Percentiles rank a stretch among this genome's conserved stretches.
phyloP scores from a whole-genome alignment of 1,140 invertebrate species.

The Bacillus rossius region DNA sequence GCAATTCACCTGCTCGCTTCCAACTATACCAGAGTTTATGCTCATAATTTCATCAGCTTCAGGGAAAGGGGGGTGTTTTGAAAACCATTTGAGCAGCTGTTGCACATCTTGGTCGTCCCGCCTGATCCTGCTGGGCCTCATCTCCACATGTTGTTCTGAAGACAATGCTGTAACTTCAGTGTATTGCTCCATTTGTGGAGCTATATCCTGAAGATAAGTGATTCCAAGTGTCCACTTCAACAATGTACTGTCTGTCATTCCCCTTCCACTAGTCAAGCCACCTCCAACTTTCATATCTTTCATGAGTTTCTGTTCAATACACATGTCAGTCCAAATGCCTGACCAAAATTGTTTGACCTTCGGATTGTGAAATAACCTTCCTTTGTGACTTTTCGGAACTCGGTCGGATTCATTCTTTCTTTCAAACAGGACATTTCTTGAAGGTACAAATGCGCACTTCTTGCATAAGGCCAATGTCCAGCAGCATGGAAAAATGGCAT shows the following conservation, averaged over 20 bases:
- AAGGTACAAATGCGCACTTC: slow-evolving; percentile 41
- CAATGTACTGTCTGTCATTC: slow-evolving; percentile 24
- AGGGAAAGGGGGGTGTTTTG: too few species aligned
- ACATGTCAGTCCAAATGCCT: slow-evolving; percentile 41
- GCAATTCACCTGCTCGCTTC: too few species aligned
- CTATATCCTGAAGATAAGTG: too few species aligned
- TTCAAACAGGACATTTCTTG: slow-evolving; percentile 40
- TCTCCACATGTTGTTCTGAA: background rate
- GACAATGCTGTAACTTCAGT: background rate
- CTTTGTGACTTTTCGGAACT: slow-evolving; percentile 36
- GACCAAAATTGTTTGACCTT: slow-evolving; percentile 39
- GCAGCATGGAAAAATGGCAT: slow-evolving; percentile 42
- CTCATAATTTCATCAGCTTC: too few species aligned
- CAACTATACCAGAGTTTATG: too few species aligned
- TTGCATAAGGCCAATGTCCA: slow-evolving; percentile 41
- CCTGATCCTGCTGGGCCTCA: background rate
- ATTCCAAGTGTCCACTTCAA: too few species aligned
- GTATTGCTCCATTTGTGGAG: background rate
- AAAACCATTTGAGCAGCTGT: too few species aligned
- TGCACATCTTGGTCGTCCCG: background rate
- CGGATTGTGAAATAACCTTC: slow-evolving; percentile 36
- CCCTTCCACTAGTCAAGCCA: slow-evolving; percentile 32
- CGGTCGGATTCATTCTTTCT: slow-evolving; percentile 29
- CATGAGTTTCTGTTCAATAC: slow-evolving; percentile 38
- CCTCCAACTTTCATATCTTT: slow-evolving; percentile 40